Evolutionary conservation across 2,888 invertebrate genomes (phyloP), one percentile per base, ranked within the genome.

Genomic region (Phortica magna): DNA sequence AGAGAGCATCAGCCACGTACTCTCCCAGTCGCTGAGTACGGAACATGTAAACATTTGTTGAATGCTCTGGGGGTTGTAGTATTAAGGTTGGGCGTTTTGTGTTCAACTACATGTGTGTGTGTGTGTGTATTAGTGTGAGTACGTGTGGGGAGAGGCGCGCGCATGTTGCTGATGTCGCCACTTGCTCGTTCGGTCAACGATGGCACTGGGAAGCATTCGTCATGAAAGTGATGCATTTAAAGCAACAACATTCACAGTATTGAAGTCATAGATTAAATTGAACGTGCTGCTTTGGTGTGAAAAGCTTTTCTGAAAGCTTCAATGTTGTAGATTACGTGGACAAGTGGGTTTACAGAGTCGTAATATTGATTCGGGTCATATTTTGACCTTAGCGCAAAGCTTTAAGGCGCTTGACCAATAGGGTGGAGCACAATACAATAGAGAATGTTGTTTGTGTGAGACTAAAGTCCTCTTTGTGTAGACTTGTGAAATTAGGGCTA

Each of bases 11-110:
- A 64, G 55, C 10, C 31, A 57, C 67, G 19, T 64, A 76, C 78
- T 79, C 80, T 73, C 76, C 22, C 59, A 76, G 39, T 53, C 65
- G 78, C 73, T 72, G 75, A 75, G 73, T 12, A 31, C 39, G 31
- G 42, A 19, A 43, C 39, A 14, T 41, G 43, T 53, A 70, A 61
- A 61, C 14, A 61, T n/a, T 72, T 42, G 19, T 61, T 10, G 39
- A n/a, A 4, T 22, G 59, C 41, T 17, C n/a, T 59, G 41, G 12
- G 31, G 59, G 59, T 12, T 55, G 53, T 9, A 59, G 41, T 55
- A 19, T 68, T 9, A 31, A 61, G 53, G 53, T 67, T 67, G 74
- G 74, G 67, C 42, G 74, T 39, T 65, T 22, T 41, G 61, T 48
- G 48, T 41, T 48, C 9, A 14, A 39, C 22, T 17, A 39, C 48